phyloP scores from a whole-genome alignment of 2,113 vertebrate genomes.

The Hypocryptadius cinnamomeus region DNA sequence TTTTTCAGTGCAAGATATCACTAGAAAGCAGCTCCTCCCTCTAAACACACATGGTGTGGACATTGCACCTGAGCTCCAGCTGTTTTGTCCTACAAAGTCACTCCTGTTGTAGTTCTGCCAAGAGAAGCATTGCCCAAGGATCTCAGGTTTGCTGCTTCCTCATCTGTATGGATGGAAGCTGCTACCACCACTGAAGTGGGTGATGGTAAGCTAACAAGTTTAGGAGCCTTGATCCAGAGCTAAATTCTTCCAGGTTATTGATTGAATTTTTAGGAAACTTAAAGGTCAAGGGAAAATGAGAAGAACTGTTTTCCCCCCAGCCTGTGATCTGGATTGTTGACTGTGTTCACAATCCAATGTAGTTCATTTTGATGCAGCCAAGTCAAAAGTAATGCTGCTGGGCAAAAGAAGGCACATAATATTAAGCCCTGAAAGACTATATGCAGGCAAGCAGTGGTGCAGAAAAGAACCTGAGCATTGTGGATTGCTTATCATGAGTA shows the following conservation, averaged over 20 bases:
- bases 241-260: neutral
- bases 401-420: neutral
- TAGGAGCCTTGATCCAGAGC: neutral
- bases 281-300: neutral
- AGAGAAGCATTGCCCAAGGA: neutral
- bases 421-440: neutral
- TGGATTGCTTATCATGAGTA: neutral
- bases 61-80: neutral
- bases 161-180: neutral
- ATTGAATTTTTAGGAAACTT: neutral
- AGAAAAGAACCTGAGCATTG: neutral
- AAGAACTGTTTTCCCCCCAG: neutral
- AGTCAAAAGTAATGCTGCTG: neutral
- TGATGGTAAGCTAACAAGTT: neutral
- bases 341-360: neutral
- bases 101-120: neutral
- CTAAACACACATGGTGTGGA: fast-evolving
- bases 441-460: neutral
- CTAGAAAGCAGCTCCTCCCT: neutral
- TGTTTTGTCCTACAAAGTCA: neutral
- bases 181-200: neutral
- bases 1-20: neutral
- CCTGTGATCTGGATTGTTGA: neutral
- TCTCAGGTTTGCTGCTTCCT: neutral
- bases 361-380: neutral